phyloP scores from a whole-genome alignment of 2,888 invertebrate species.

The Drosophila yooni region DNA sequence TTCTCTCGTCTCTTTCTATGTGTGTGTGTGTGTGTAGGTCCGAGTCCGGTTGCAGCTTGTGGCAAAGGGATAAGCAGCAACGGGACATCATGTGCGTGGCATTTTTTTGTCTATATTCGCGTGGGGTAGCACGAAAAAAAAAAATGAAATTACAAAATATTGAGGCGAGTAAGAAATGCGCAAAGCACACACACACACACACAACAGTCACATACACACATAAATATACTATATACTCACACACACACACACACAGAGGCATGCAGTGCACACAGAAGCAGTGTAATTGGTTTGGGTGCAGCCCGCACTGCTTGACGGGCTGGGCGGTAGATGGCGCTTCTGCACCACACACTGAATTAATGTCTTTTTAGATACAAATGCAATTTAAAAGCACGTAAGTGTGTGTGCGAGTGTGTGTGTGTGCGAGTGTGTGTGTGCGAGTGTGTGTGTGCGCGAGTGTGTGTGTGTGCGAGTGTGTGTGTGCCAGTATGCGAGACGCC shows the following conservation, averaged over 20 bases:
- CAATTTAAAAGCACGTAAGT: constrained; percentile 72
- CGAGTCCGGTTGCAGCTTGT: constrained; percentile 26
- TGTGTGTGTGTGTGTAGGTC: constrained; percentile 41
- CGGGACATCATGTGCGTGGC: constrained; percentile 74
- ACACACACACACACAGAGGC: constrained; percentile 10
- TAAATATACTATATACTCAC: constrained; percentile 8
- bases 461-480: constrained; percentile 19
- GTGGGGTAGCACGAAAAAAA: constrained; percentile 14
- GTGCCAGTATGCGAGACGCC: constrained; percentile 27
- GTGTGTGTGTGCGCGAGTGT: constrained; percentile 18
- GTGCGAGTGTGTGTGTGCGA: constrained; percentile 17
- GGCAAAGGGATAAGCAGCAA: constrained; percentile 66
- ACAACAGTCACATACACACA: constrained; percentile 10
- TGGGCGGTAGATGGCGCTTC: constrained; percentile 41
- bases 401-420: constrained; percentile 29
- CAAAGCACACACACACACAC: constrained; percentile 50
- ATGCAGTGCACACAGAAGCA: constrained; percentile 27
- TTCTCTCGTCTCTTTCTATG: constrained; percentile 9
- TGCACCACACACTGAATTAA: constrained; percentile 68
- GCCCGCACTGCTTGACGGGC: constrained; percentile 40
- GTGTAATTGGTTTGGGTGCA: constrained; percentile 34
- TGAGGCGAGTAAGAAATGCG: constrained; percentile 75
- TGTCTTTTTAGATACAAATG: constrained; percentile 81
- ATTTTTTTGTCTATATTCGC: constrained; percentile 17
- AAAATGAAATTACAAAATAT: constrained; percentile 80